Conservation (phyloP, 2,113 vertebrate species). For the Crotophaga sulcirostris region DNA sequence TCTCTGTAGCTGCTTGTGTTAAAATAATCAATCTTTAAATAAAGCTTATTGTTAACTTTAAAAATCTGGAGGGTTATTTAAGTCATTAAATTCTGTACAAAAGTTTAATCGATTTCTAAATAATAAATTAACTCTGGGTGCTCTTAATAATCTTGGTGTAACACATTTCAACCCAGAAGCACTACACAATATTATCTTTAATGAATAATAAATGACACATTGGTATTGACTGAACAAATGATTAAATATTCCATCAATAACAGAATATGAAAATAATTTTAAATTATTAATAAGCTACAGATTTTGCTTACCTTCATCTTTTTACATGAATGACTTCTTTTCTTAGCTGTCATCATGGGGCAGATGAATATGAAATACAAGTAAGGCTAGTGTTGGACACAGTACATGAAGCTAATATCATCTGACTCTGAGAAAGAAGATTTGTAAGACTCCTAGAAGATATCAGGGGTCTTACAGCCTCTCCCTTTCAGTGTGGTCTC, state of each 20-base stretch:
- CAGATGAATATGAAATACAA: constrained; percentile 53
- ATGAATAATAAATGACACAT: constrained; percentile 82
- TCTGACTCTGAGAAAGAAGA: neutral
- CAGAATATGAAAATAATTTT: constrained; percentile 76
- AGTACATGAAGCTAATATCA: neutral
- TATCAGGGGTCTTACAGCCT: neutral
- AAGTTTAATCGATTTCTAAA: constrained; percentile 77
- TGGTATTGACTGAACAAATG: constrained; percentile 78
- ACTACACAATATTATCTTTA: constrained; percentile 79
- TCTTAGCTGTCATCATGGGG: constrained; percentile 33
- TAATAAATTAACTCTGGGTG: constrained; percentile 74
- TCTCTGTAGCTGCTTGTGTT: neutral
- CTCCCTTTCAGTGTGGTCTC: neutral
- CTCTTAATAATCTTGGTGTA: constrained; percentile 71
- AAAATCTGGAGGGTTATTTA: constrained; percentile 52
- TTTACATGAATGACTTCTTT: constrained; percentile 65
- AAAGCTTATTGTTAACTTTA: constrained; percentile 48
- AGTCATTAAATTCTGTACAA: constrained; percentile 64
- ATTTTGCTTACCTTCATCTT: constrained; percentile 69
- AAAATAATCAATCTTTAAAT: neutral
- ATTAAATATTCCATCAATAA: constrained; percentile 84
- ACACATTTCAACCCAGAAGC: constrained; percentile 71
- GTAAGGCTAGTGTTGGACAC: neutral
- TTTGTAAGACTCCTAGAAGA: neutral
- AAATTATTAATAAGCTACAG: constrained; percentile 80